Percentiles rank a stretch among this genome's conserved stretches.
Conservation (phyloP, 1,140 invertebrate species). For the Piezodorus guildinii region DNA sequence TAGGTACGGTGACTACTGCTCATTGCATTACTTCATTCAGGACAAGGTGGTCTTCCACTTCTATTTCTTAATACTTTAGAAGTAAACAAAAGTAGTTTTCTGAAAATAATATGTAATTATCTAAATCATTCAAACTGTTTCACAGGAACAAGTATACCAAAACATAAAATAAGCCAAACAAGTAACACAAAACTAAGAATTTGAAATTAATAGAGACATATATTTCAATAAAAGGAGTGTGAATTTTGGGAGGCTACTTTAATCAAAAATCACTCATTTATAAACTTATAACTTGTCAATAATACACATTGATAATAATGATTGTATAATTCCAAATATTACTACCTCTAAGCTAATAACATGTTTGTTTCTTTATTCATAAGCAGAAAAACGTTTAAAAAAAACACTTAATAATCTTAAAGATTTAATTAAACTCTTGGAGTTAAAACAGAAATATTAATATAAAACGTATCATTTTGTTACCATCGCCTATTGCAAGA, state of each 20-base stretch:
- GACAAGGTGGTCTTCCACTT: background rate
- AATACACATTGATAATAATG: too few species aligned
- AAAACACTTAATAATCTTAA: background rate
- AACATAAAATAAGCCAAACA: background rate
- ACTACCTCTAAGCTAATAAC: background rate
- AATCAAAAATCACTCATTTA: background rate
- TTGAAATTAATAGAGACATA: background rate
- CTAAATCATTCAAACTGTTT: background rate
- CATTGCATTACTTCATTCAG: conserved; percentile 22
- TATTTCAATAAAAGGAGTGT: background rate
- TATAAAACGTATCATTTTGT: conserved; percentile 11
- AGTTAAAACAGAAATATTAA: background rate
- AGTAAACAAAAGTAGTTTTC: background rate
- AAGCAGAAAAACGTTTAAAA: background rate
- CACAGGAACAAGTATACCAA: background rate
- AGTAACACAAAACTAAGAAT: background rate
- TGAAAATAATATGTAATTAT: background rate
- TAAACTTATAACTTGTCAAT: background rate
- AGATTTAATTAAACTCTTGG: background rate
- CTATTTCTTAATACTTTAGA: too few species aligned
- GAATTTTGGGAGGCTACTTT: background rate
- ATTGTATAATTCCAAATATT: background rate
- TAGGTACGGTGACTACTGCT: conserved; percentile 27
- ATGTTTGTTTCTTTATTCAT: background rate
- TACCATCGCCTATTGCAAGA: conserved; percentile 10